Conservation (phyloP, 2,888 invertebrate species). For the Falcaria lacertinaria region DNA sequence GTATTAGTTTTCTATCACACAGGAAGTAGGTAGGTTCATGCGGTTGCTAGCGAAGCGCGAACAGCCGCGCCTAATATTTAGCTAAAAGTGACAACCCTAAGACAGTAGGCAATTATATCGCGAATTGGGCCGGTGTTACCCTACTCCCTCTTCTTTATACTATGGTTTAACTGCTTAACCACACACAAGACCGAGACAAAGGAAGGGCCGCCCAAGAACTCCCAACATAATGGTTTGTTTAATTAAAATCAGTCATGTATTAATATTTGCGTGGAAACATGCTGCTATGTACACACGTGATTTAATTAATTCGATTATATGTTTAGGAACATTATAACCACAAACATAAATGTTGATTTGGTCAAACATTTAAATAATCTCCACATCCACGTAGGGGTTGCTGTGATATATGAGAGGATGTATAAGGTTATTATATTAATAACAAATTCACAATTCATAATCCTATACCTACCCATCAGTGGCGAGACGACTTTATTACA, state of each 20-base stretch:
- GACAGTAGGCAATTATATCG: too few relatives aligned
- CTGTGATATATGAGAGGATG: neutral
- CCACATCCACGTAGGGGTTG: neutral
- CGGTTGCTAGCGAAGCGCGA: too few relatives aligned
- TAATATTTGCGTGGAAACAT: neutral
- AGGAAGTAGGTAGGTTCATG: too few relatives aligned
- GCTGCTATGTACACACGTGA: neutral
- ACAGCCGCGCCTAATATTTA: too few relatives aligned
- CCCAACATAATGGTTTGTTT: neutral
- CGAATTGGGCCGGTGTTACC: too few relatives aligned
- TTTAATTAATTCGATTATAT: neutral
- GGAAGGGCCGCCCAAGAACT: neutral
- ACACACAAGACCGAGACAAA: neutral
- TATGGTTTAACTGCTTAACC: neutral
- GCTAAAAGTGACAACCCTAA: too few relatives aligned
- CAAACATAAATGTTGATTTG: neutral
- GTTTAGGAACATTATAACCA: neutral
- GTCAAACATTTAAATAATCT: neutral
- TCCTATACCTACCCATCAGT: too few relatives aligned
- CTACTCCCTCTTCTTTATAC: too few relatives aligned
- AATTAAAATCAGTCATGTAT: slow-evolving; percentile 1
- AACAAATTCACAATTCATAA: too few relatives aligned
- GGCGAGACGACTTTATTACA: too few relatives aligned
- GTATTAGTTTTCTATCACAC: too few relatives aligned
- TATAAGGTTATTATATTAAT: too few relatives aligned